Conservation (phyloP, 2,797 vertebrate genomes). For the Sebastes variabilis region DNA sequence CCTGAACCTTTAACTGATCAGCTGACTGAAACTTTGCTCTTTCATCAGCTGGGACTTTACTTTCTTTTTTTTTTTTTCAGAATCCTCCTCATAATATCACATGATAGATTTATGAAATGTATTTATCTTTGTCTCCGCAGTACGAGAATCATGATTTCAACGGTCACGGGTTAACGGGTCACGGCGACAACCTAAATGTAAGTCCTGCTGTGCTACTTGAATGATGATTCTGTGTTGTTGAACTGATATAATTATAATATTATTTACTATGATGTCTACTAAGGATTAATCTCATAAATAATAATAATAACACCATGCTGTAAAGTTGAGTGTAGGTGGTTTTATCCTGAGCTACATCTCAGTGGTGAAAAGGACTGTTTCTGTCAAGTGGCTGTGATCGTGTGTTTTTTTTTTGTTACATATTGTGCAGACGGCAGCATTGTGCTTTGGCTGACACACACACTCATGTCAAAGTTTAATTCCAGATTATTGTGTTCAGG, state of each 20-base stretch:
- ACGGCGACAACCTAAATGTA: constrained; percentile 58
- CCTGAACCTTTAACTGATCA: not conserved
- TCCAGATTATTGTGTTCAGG: constrained; percentile 46
- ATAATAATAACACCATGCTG: not conserved
- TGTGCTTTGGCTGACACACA: not conserved
- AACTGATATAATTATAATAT: not conserved
- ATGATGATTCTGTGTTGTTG: not conserved
- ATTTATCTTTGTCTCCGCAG: constrained; percentile 30
- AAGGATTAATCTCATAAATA: not conserved
- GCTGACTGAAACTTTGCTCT: not conserved
- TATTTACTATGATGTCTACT: not conserved
- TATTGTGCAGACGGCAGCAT: not conserved
- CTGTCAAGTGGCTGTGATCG: not conserved
- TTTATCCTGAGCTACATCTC: not conserved
- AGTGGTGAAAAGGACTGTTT: not conserved
- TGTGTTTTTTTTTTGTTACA: not conserved
- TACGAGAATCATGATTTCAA: constrained; percentile 37
- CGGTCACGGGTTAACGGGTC: constrained; percentile 22
- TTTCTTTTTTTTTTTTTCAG: not conserved
- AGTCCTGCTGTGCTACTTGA: constrained; percentile 32
- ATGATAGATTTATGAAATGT: not conserved
- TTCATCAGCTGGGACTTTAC: not conserved
- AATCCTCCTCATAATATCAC: not conserved
- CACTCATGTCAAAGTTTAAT: constrained; percentile 44
- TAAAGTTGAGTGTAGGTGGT: not conserved